Evolutionary conservation across 2,113 vertebrate species (phyloP), one percentile per base, ranked within the genome.

Genomic region (Notechis scutatus): DNA sequence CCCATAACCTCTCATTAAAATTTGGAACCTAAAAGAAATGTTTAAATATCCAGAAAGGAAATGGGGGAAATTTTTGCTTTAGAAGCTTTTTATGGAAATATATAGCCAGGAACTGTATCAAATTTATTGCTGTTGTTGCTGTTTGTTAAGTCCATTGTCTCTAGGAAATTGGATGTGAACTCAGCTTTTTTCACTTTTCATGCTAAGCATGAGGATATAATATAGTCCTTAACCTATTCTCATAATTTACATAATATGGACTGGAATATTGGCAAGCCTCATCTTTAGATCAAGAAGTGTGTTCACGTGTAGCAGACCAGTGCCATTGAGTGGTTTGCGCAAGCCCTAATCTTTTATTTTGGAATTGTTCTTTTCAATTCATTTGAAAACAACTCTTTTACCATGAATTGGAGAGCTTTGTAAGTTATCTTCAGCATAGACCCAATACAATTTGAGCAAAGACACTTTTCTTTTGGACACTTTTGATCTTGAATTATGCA

Each of bases 401-500:
- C n/a, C 15, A 18, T 74, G 69, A 39, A 74, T 20, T 74, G 69
- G 69, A 39, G 14, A 74, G n/a, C n/a, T 74, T 15, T 74, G n/a
- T 81, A 34, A 81, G 8, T 81, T 81, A 39, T 81, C 69, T 81
- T 81, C 69, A 81, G 69, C 69, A 39, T 21, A 91, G 87, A 18
- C 87, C 34, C 92, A 90, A 95, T 54, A 47, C 64, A 69, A 50
- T 69, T 92, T 93, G 93, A 95, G 93, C 95, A 95, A 94, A 90
- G 91, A 92, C 9, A 92, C 14, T 47, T n/a, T 52, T 93, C 56
- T 88, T 96, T 95, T 59, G 94, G 0, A 0, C 93, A 92, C 93
- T 96, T 96, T 95, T 56, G 57, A 47, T 52, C 59, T 94, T 94
- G 89, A 95, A 95, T 93, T 96, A 94, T 89, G 93, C 92, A 91